Evolutionary conservation across 1,140 invertebrate species (phyloP).

Genomic region (Sweltsa coloradensis): DNA sequence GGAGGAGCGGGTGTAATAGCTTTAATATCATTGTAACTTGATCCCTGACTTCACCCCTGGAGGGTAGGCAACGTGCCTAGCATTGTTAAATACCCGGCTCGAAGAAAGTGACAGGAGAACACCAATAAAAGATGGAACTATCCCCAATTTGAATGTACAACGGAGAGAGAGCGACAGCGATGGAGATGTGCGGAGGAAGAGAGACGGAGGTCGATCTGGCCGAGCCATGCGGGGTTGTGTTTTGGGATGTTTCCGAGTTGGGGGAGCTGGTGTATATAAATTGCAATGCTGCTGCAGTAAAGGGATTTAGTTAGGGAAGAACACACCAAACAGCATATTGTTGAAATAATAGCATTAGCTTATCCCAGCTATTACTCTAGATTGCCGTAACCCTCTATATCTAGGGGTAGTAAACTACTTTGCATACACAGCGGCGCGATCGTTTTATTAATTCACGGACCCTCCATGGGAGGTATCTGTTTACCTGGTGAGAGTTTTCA

Average conservation of each 20-base stretch:
- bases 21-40: constrained; percentile 12
- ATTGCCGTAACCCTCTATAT: no score
- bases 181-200: background rate
- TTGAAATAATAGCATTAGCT: constrained; percentile 7
- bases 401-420: no score
- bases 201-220: background rate
- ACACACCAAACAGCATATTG: constrained; percentile 2
- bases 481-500: no score
- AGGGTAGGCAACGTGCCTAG: constrained; percentile 2
- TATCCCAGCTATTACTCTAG: background rate
- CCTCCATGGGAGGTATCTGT: no score
- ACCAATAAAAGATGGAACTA: background rate
- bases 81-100: constrained; percentile 1
- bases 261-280: background rate
- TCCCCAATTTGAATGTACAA: constrained; percentile 2
- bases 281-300: background rate
- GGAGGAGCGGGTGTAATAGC: constrained; percentile 6
- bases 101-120: background rate
- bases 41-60: constrained; percentile 3
- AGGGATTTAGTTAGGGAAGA: background rate
- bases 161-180: background rate
- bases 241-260: background rate
- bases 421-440: no score
- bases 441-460: no score
- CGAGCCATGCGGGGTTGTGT: constrained; percentile 1